Conservation (phyloP, 2,797 vertebrate species). For the Eupleurogrammus muticus region DNA sequence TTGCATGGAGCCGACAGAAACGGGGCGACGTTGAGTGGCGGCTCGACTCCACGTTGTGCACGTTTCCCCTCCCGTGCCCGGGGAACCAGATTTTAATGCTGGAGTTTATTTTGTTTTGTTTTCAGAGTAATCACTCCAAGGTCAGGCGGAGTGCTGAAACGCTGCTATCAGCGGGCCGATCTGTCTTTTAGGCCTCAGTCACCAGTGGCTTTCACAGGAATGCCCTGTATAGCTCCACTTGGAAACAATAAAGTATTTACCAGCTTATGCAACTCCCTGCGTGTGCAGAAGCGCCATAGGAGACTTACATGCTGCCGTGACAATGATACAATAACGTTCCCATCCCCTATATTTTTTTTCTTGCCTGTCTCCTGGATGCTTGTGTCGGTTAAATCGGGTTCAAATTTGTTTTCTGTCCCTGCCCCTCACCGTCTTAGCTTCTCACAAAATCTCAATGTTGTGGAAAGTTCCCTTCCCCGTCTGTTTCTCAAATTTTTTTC, state of each 20-base stretch:
- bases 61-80: constrained; percentile 38
- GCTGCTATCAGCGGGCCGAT: constrained; percentile 71
- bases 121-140: constrained; percentile 79
- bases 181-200: constrained; percentile 65
- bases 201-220: constrained; percentile 55
- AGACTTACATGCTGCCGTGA: constrained; percentile 26
- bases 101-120: too few species aligned
- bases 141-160: constrained; percentile 76
- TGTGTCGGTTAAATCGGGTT: constrained; percentile 44
- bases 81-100: constrained; percentile 63
- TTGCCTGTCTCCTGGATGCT: constrained; percentile 27
- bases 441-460: constrained; percentile 38
- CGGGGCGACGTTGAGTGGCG: constrained; percentile 47
- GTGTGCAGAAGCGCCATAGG: constrained; percentile 27
- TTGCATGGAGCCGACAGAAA: constrained; percentile 22
- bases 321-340: constrained; percentile 26
- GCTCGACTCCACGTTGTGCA: constrained; percentile 46
- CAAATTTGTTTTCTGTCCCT: constrained; percentile 5
- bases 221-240: constrained; percentile 51
- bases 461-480: constrained; percentile 25
- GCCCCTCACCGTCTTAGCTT: constrained; percentile 45
- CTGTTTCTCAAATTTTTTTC: constrained; percentile 51
- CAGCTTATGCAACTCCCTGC: constrained; percentile 54
- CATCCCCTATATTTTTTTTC: constrained; percentile 3
- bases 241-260: constrained; percentile 75